Conservation (phyloP, 2,888 invertebrate genomes). For the Heliconius cydno region DNA sequence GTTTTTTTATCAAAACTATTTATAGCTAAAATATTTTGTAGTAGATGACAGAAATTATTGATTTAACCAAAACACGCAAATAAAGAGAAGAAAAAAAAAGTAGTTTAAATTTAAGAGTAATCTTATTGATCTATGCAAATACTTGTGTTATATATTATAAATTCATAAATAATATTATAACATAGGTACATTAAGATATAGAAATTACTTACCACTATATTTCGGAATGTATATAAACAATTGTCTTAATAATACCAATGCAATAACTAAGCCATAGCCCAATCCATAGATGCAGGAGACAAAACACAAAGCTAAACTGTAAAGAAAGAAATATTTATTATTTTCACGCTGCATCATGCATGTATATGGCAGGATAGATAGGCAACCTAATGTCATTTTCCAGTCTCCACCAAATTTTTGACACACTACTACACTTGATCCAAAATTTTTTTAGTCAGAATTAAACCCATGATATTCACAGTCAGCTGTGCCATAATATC, state of each 20-base stretch:
- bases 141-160: too few species aligned
- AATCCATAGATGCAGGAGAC: constrained; percentile 80
- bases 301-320: constrained; percentile 82
- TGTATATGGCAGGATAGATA: too few species aligned
- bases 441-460: too few species aligned
- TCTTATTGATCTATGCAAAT: too few species aligned
- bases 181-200: background rate
- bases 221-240: constrained; percentile 75
- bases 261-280: constrained; percentile 73
- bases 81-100: too few species aligned
- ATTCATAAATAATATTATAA: too few species aligned
- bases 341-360: too few species aligned
- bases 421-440: background rate
- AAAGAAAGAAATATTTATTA: constrained; percentile 51
- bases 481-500: background rate
- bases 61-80: too few species aligned
- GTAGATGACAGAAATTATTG: too few species aligned
- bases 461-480: background rate
- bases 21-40: too few species aligned
- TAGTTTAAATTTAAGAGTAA: too few species aligned
- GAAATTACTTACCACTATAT: constrained; percentile 66
- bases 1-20: too few species aligned
- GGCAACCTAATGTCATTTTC: background rate
- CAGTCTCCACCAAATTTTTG: background rate
- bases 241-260: constrained; percentile 74